phyloP scores from a whole-genome alignment of 2,888 invertebrate genomes.

The Chrysodeixis includens region DNA sequence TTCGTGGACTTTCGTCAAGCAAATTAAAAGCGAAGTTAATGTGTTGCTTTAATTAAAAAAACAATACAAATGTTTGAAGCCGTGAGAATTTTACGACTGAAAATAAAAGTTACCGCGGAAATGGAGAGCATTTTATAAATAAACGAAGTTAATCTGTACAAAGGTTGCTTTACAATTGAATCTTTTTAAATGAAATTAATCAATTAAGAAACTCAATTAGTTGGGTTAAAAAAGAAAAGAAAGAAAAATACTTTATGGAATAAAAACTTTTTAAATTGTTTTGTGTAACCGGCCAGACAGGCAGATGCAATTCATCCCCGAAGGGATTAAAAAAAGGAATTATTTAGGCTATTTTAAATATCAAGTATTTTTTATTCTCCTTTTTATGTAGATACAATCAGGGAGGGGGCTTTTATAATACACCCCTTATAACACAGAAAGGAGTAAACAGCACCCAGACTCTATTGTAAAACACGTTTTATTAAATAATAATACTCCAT shows the following conservation, averaged over 20 bases:
- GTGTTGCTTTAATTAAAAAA: conserved; percentile 53
- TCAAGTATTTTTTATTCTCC: conserved; percentile 22
- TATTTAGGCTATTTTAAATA: conserved; percentile 18
- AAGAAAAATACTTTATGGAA: background rate
- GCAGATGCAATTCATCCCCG: conserved; percentile 3
- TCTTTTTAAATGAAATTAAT: background rate
- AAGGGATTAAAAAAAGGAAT: conserved; percentile 14
- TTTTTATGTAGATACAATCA: conserved; percentile 45
- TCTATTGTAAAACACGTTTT: conserved; percentile 31
- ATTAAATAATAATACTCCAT: conserved; percentile 16
- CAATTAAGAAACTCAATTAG: background rate
- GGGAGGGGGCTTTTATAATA: conserved; percentile 22
- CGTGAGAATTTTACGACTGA: conserved; percentile 29
- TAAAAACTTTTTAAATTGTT: background rate
- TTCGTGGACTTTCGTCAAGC: conserved; percentile 62
- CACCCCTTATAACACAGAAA: conserved; percentile 28
- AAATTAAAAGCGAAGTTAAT: conserved; percentile 63
- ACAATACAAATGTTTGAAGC: conserved; percentile 46
- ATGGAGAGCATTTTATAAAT: conserved; percentile 2
- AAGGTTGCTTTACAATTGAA: background rate
- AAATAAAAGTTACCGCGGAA: conserved; percentile 18
- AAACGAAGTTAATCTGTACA: background rate
- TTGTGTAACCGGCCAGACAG: conserved; percentile 1
- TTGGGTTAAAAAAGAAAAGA: background rate
- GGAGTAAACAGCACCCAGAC: conserved; percentile 23